These are phyloP conservation scores for Bedellia somnulentella DNA, from an alignment of 2,888 invertebrate genomes.

Conservation along the genomic window DNA sequence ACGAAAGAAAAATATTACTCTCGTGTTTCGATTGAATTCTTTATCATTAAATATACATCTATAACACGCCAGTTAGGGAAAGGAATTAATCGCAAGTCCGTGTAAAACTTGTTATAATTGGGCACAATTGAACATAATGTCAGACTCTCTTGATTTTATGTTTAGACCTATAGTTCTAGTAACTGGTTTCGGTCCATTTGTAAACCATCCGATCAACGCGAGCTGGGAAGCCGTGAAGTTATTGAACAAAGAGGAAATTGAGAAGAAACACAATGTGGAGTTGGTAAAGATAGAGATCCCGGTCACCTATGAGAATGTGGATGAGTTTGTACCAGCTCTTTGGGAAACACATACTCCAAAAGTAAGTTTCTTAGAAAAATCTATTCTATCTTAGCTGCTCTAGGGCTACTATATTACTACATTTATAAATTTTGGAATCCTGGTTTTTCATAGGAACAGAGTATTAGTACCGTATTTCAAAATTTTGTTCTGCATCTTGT, in stretches of 20 bases:
- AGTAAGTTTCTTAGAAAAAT: constrained; percentile 30
- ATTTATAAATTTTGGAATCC: constrained; percentile 1
- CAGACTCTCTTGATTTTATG: constrained; percentile 2
- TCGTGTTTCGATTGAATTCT: too few relatives aligned
- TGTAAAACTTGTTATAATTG: too few relatives aligned
- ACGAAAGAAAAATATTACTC: too few relatives aligned
- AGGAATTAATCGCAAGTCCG: too few relatives aligned
- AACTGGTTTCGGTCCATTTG: constrained; percentile 83
- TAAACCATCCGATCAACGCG: constrained; percentile 70
- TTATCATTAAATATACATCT: too few relatives aligned
- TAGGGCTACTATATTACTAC: constrained; percentile 1
- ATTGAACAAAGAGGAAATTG: constrained; percentile 56
- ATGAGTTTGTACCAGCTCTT: constrained; percentile 63
- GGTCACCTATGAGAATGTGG: constrained; percentile 72
- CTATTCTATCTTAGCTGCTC: too few relatives aligned
- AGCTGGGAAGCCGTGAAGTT: constrained; percentile 82
- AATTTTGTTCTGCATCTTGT: too few relatives aligned
- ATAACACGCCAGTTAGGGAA: too few relatives aligned
- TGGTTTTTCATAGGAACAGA: constrained; percentile 12
- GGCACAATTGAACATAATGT: constrained; percentile 1
- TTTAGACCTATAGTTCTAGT: constrained; percentile 46
- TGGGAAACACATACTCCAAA: constrained; percentile 73
- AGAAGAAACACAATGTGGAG: constrained; percentile 46
- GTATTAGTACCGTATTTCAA: too few relatives aligned
- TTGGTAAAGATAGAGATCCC: constrained; percentile 66